Percentiles rank a stretch among this genome's conserved stretches.
phyloP scores from a whole-genome alignment of 2,797 vertebrate genomes.

The Enteromius mattozi region DNA sequence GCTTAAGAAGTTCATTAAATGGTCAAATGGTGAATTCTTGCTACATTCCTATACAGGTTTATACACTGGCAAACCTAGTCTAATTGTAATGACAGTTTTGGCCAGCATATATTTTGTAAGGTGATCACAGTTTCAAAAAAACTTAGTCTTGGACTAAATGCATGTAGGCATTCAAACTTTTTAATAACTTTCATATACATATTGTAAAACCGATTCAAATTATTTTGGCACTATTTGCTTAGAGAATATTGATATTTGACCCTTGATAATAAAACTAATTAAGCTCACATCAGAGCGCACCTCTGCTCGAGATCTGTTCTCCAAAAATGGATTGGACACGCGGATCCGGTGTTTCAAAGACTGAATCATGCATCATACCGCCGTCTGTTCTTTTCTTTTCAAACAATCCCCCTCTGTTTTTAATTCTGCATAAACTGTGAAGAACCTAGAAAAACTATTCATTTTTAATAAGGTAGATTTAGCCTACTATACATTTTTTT shows the following conservation, averaged over 20 bases:
- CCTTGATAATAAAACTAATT: constrained; percentile 75
- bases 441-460: not conserved
- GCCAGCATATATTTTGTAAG: not conserved
- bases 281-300: constrained; percentile 88
- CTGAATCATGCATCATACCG: constrained; percentile 67
- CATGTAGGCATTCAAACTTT: not conserved
- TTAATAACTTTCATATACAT: not conserved
- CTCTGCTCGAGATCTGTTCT: constrained; percentile 81
- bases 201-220: constrained; percentile 5
- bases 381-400: constrained; percentile 66
- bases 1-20: constrained; percentile 11
- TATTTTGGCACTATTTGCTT: constrained; percentile 20
- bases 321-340: constrained; percentile 93
- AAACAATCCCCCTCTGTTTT: not conserved
- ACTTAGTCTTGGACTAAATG: constrained; percentile 74
- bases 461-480: not conserved
- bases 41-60: not conserved
- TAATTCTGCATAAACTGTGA: not conserved
- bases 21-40: not conserved
- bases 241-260: constrained; percentile 11
- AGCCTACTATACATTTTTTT: not conserved
- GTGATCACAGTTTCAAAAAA: not conserved
- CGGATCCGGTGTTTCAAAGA: constrained; percentile 85
- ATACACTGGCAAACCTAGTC: not conserved
- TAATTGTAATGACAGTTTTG: not conserved